A percentile compares a stretch with the other conserved stretches of the same genome.
Conservation (phyloP, 2,888 invertebrate genomes). For the Liodrosophila aerea region DNA sequence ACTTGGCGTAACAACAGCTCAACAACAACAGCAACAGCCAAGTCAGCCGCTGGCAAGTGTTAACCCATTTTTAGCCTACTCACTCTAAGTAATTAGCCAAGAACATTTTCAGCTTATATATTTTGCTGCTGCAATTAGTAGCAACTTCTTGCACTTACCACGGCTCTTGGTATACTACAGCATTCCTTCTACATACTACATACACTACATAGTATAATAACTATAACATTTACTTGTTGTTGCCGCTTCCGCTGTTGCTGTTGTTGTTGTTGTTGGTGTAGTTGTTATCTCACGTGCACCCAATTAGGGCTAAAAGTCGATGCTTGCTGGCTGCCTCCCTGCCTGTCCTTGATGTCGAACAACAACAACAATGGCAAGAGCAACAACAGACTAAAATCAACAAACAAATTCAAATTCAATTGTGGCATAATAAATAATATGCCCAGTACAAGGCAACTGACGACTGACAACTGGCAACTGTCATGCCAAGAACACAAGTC, state of each 20-base stretch:
- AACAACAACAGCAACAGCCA: slow-evolving; percentile 24
- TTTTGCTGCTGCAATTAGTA: slow-evolving; percentile 63
- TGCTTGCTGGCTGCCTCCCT: no score
- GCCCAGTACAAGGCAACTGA: slow-evolving; percentile 39
- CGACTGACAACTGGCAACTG: slow-evolving; percentile 54
- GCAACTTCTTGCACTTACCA: slow-evolving; percentile 35
- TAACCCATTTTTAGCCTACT: slow-evolving; percentile 65
- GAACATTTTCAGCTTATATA: slow-evolving; percentile 65
- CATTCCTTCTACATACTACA: neutral
- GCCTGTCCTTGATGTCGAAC: slow-evolving; percentile 21
- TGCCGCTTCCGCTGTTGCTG: slow-evolving; percentile 7
- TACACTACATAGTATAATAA: no score
- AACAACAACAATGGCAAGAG: neutral
- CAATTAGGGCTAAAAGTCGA: slow-evolving; percentile 57
- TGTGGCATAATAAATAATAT: slow-evolving; percentile 67
- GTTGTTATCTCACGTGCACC: slow-evolving; percentile 44
- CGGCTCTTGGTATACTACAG: neutral
- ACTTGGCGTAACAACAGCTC: slow-evolving; percentile 29
- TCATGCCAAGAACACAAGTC: slow-evolving; percentile 40
- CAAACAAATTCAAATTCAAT: slow-evolving; percentile 74
- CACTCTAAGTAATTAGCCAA: slow-evolving; percentile 70
- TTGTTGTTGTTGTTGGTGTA: slow-evolving; percentile 6
- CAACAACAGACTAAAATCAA: slow-evolving; percentile 40
- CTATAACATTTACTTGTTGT: slow-evolving; percentile 8
- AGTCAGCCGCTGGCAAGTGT: slow-evolving; percentile 57